Evolutionary conservation across 2,888 invertebrate genomes (phyloP).

Genomic region (Eupithecia dodoneata): DNA sequence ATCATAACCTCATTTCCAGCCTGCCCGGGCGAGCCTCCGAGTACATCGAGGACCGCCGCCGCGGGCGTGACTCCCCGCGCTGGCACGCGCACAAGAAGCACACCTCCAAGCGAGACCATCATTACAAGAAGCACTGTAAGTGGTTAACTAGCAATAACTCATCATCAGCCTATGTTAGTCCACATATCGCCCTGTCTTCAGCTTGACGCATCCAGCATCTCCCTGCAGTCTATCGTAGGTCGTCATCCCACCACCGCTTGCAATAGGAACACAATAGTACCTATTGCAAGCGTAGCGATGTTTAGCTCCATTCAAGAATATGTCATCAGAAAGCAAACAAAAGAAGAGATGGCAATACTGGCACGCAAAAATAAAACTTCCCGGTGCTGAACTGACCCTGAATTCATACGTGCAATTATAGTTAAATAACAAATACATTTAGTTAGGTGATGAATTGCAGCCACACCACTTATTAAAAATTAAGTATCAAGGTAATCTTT

Average conservation of each 20-base stretch:
- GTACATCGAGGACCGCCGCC: constrained; percentile 72
- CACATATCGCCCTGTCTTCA: too few species aligned
- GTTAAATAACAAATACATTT: background rate
- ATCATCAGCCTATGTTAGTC: too few species aligned
- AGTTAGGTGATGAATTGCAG: background rate
- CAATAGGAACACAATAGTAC: too few species aligned
- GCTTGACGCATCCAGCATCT: too few species aligned
- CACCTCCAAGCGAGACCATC: constrained; percentile 82
- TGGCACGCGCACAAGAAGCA: constrained; percentile 84
- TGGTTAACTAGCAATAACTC: constrained; percentile 23
- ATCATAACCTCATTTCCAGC: constrained; percentile 62
- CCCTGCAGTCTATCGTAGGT: too few species aligned
- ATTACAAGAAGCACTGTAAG: constrained; percentile 86
- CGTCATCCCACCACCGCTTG: too few species aligned
- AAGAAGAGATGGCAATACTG: background rate
- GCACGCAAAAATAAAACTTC: background rate
- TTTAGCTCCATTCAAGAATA: background rate
- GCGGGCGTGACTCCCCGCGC: constrained; percentile 76
- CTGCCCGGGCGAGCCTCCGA: constrained; percentile 85
- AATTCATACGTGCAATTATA: background rate
- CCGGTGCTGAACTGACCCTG: background rate
- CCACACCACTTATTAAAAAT: background rate
- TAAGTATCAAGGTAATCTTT: background rate
- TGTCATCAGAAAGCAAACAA: background rate
- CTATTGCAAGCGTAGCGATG: too few species aligned